Conservation (phyloP, 2,888 invertebrate genomes). For the Cantharis flavilabris region DNA sequence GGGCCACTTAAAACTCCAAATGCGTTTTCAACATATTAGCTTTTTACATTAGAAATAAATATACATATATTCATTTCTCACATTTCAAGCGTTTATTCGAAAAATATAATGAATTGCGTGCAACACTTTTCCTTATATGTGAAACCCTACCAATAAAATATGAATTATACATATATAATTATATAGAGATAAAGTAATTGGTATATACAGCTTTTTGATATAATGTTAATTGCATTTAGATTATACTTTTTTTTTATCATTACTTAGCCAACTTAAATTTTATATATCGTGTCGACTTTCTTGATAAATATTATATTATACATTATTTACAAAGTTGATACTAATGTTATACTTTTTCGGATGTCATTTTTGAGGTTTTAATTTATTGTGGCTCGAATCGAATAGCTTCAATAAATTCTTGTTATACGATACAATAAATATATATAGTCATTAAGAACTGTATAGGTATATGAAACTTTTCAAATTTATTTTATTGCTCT, state of each 20-base stretch:
- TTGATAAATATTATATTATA: neutral
- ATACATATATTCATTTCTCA: neutral
- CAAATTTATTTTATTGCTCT: slow-evolving; percentile 25
- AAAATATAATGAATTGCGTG: neutral
- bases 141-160: neutral
- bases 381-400: slow-evolving; percentile 5
- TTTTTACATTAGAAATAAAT: neutral
- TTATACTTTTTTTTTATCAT: neutral
- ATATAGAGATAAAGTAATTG: neutral
- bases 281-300: neutral
- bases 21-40: neutral
- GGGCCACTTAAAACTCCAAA: neutral
- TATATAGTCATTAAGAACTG: slow-evolving; percentile 28
- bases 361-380: neutral
- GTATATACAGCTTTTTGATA: neutral
- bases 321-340: neutral
- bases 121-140: neutral
- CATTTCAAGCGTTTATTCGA: neutral
- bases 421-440: slow-evolving; percentile 23
- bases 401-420: slow-evolving; percentile 18
- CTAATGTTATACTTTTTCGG: neutral
- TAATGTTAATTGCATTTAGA: neutral
- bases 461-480: slow-evolving; percentile 23
- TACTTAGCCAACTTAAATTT: neutral
- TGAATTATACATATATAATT: neutral